These are phyloP conservation scores for Nipponia nippon DNA, from an alignment of 2,113 vertebrate genomes.

Conservation along the genomic window DNA sequence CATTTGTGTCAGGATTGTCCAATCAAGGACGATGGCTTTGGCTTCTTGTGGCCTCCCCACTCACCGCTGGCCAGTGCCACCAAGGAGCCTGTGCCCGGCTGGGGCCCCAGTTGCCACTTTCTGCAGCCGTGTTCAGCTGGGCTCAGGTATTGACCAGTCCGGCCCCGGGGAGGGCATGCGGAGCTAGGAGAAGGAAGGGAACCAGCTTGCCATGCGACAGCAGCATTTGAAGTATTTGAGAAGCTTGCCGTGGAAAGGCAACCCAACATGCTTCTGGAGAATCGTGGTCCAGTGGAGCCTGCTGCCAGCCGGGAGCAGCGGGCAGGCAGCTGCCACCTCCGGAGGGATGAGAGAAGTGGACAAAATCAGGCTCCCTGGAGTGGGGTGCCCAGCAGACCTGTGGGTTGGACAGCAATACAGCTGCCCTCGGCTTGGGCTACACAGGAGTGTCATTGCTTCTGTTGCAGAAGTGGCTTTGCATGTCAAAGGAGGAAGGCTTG, in stretches of 20 bases:
- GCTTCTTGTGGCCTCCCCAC: not conserved
- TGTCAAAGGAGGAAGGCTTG: not conserved
- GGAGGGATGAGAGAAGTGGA: fast-evolving
- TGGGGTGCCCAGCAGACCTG: fast-evolving
- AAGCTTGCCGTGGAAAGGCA: not conserved
- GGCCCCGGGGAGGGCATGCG: not conserved
- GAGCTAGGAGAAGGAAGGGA: not conserved
- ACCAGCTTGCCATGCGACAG: not conserved
- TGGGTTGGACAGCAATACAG: fast-evolving
- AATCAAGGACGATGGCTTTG: not conserved
- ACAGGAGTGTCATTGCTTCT: no score
- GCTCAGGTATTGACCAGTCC: not conserved
- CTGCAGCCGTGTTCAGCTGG: not conserved
- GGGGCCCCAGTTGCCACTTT: fast-evolving
- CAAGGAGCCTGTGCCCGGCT: fast-evolving
- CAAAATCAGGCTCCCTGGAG: not conserved
- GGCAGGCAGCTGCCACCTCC: no score
- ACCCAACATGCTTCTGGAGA: fast-evolving
- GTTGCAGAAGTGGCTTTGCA: not conserved
- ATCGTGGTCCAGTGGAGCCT: fast-evolving
- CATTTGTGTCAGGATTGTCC: conserved; percentile 43
- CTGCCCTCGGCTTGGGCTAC: not conserved
- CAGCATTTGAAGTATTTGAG: fast-evolving
- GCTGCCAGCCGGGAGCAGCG: not conserved
- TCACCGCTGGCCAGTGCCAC: fast-evolving